These are phyloP conservation scores for Melanerpes aurifrons DNA, from an alignment of 2,113 vertebrate genomes.

Conservation along the genomic window DNA sequence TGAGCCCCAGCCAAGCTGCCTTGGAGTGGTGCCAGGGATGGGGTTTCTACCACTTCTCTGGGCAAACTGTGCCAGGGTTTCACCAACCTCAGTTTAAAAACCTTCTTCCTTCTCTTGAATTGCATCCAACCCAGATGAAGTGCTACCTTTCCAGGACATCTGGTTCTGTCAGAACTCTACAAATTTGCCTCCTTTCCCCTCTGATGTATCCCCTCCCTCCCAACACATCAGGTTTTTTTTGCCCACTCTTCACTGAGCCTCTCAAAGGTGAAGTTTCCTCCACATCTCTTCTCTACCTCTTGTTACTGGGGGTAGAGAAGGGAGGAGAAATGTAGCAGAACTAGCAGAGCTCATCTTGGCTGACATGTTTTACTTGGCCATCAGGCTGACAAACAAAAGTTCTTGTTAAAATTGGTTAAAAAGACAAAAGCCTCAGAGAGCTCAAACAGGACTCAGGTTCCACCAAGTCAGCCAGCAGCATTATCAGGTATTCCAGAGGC, in stretches of 20 bases:
- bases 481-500: neutral
- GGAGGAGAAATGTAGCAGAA: neutral
- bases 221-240: neutral
- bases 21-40: too few relatives aligned
- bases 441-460: slow-evolving; percentile 27
- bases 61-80: too few relatives aligned
- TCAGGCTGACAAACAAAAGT: neutral
- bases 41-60: too few relatives aligned
- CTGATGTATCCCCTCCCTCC: neutral
- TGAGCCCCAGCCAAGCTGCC: too few relatives aligned
- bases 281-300: neutral
- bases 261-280: neutral
- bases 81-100: too few relatives aligned
- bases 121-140: neutral
- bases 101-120: neutral
- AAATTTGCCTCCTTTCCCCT: neutral
- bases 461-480: neutral
- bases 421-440: slow-evolving; percentile 37
- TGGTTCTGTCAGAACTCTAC: neutral
- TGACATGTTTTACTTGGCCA: neutral
- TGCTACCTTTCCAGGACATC: neutral
- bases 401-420: neutral
- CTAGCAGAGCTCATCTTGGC: neutral
- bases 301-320: neutral
- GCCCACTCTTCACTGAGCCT: neutral